Evolutionary conservation across 1,140 invertebrate genomes (phyloP).

Genomic region (Scaptomyza hsui): DNA sequence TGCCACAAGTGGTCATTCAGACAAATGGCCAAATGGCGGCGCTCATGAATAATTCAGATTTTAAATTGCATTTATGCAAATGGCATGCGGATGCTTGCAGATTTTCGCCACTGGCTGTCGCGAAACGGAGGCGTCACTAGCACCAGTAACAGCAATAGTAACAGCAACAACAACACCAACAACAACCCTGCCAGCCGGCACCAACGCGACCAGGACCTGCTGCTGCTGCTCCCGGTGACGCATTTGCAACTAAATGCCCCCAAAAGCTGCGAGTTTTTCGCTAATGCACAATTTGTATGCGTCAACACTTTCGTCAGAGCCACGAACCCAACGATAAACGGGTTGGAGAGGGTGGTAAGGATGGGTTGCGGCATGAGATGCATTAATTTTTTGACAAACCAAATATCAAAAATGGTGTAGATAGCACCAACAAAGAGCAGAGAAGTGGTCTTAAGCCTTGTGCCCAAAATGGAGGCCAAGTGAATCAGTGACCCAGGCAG

Average conservation of each 20-base stretch:
- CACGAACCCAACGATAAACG: not conserved
- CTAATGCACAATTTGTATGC: slow-evolving; percentile 82
- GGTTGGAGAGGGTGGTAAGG: not conserved
- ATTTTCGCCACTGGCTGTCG: slow-evolving; percentile 76
- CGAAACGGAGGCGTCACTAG: slow-evolving; percentile 48
- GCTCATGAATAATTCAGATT: slow-evolving; percentile 82
- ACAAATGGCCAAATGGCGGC: slow-evolving; percentile 79
- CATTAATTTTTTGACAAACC: slow-evolving; percentile 70
- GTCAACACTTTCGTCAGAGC: slow-evolving; percentile 74
- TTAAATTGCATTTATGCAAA: slow-evolving; percentile 83
- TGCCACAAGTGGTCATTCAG: slow-evolving; percentile 82
- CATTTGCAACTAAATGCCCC: slow-evolving; percentile 77
- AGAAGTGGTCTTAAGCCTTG: slow-evolving; percentile 14
- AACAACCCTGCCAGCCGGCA: too few species aligned
- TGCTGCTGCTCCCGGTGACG: slow-evolving; percentile 43
- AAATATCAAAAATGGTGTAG: slow-evolving; percentile 67
- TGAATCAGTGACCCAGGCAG: slow-evolving; percentile 66
- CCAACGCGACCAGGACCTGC: slow-evolving; percentile 9
- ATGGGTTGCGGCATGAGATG: not conserved
- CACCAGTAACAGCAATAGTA: slow-evolving; percentile 18
- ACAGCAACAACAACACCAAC: not conserved
- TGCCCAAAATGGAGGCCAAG: slow-evolving; percentile 63
- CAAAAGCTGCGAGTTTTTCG: slow-evolving; percentile 80
- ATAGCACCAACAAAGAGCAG: slow-evolving; percentile 26
- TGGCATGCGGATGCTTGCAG: slow-evolving; percentile 76